These are phyloP conservation scores for Eupsilia transversa DNA, from an alignment of 2,888 invertebrate genomes.

Conservation along the genomic window DNA sequence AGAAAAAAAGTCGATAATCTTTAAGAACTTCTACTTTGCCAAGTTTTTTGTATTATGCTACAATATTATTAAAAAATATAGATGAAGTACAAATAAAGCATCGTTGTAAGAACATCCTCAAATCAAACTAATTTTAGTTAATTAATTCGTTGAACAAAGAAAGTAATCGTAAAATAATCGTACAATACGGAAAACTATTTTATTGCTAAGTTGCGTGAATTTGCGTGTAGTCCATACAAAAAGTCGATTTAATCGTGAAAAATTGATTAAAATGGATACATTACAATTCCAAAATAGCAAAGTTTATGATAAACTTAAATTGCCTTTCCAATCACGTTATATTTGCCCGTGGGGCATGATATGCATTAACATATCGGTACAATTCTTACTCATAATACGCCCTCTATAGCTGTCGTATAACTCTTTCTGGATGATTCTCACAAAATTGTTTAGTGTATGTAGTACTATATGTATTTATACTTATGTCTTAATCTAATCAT, in stretches of 20 bases:
- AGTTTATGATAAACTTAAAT: slow-evolving; percentile 11
- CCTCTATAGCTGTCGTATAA: slow-evolving; percentile 20
- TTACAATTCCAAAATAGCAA: slow-evolving; percentile 34
- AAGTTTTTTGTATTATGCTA: too few relatives aligned
- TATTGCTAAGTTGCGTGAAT: background rate
- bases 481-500: too few relatives aligned
- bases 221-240: slow-evolving; percentile 4
- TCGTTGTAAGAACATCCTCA: slow-evolving; percentile 39
- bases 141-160: slow-evolving; percentile 45
- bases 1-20: slow-evolving; percentile 2
- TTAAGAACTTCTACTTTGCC: background rate
- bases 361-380: slow-evolving; percentile 36
- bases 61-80: background rate
- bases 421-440: background rate
- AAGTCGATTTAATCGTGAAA: slow-evolving; percentile 15
- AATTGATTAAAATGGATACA: slow-evolving; percentile 22
- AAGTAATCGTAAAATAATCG: slow-evolving; percentile 1
- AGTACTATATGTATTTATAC: background rate
- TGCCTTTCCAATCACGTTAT: slow-evolving; percentile 8
- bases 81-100: slow-evolving; percentile 10
- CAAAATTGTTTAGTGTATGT: background rate
- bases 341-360: slow-evolving; percentile 37
- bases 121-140: slow-evolving; percentile 29
- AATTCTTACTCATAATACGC: background rate
- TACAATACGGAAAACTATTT: slow-evolving; percentile 1